Percentiles rank a stretch among this genome's conserved stretches.
phyloP scores from a whole-genome alignment of 1,140 invertebrate genomes.

The Caerostris darwini region DNA sequence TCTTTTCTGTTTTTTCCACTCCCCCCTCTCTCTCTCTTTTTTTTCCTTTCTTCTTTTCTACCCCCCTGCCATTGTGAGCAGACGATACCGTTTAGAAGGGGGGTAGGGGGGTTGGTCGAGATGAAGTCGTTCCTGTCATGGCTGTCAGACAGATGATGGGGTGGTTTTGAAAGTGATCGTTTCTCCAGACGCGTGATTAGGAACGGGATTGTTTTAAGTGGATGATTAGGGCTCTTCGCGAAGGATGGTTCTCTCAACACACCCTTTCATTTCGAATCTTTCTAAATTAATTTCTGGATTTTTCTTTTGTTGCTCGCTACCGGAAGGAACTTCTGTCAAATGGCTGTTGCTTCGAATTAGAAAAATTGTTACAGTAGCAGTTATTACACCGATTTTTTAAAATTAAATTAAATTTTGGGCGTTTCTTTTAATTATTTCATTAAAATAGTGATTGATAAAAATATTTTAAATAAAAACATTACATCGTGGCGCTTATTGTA shows the following conservation, averaged over 20 bases:
- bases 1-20: constrained; percentile 1
- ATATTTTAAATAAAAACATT: no score
- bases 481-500: no score
- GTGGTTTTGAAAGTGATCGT: background rate
- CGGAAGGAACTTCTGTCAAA: no score
- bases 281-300: background rate
- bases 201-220: constrained; percentile 32
- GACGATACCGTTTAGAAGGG: background rate
- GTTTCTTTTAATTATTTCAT: no score
- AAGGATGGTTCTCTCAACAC: constrained; percentile 35
- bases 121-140: constrained; percentile 56
- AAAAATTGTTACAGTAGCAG: no score
- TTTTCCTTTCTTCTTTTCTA: background rate
- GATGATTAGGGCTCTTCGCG: constrained; percentile 6
- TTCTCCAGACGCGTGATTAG: constrained; percentile 42
- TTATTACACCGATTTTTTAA: no score
- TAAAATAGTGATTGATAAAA: no score
- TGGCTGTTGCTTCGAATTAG: no score
- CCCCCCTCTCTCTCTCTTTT: no score
- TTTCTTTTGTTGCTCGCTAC: background rate
- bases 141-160: constrained; percentile 34
- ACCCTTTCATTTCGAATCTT: background rate
- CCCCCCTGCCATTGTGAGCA: background rate
- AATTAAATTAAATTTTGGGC: no score
- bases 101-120: background rate